phyloP scores from a whole-genome alignment of 2,113 vertebrate species.

The Redunca redunca region DNA sequence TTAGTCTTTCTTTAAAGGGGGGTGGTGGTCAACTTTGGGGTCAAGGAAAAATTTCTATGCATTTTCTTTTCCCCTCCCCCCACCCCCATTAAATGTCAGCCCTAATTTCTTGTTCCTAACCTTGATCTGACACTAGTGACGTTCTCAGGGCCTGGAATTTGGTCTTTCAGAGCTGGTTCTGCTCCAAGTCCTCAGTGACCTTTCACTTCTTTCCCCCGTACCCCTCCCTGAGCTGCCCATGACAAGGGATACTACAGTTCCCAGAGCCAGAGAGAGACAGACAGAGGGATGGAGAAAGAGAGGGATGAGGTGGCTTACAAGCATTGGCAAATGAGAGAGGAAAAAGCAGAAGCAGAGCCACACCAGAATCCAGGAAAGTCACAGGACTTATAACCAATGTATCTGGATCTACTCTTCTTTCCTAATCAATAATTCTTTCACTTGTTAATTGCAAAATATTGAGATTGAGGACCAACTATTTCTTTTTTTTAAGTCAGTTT shows the following conservation, averaged over 20 bases:
- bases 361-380: background rate
- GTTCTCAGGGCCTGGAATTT: slow-evolving; percentile 36
- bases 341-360: background rate
- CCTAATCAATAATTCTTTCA: background rate
- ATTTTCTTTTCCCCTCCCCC: background rate
- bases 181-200: background rate
- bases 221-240: background rate
- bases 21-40: background rate
- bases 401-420: background rate
- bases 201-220: background rate
- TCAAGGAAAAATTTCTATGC: background rate
- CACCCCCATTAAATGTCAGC: background rate
- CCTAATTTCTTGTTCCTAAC: background rate
- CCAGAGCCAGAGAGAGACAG: background rate
- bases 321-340: background rate
- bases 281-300: background rate
- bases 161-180: slow-evolving; percentile 13
- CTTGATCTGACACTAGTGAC: background rate
- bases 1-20: background rate
- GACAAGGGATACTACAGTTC: background rate
- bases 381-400: background rate
- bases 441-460: background rate
- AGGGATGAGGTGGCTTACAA: background rate
- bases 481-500: background rate
- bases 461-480: background rate